phyloP scores from a whole-genome alignment of 2,113 vertebrate species.

The Heterocephalus glaber region DNA sequence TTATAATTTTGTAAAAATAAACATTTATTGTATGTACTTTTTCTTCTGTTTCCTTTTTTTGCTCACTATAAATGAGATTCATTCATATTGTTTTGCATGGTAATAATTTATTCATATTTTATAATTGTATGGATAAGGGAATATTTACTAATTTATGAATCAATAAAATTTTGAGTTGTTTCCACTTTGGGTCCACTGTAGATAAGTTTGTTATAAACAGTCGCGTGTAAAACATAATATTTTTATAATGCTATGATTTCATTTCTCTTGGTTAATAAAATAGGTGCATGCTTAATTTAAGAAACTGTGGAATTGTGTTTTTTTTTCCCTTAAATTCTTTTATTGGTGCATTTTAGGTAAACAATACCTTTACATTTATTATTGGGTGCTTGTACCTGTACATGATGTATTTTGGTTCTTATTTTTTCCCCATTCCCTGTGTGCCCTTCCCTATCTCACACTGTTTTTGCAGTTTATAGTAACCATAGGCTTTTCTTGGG shows the following conservation, averaged over 20 bases:
- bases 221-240: not conserved
- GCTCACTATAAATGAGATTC: not conserved
- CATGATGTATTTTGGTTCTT: too few species aligned
- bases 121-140: not conserved
- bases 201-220: not conserved
- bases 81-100: not conserved
- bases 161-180: not conserved
- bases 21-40: not conserved
- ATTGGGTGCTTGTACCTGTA: too few species aligned
- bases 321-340: too few species aligned
- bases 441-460: too few species aligned
- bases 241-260: not conserved
- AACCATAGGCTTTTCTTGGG: not conserved
- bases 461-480: not conserved
- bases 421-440: too few species aligned
- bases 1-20: not conserved
- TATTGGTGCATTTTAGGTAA: too few species aligned
- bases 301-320: not conserved
- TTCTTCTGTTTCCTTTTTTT: not conserved
- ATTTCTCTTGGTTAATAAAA: not conserved
- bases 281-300: not conserved
- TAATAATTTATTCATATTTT: not conserved
- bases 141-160: not conserved
- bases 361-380: too few species aligned
- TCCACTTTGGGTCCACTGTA: not conserved